Evolutionary conservation across 2,888 invertebrate species (phyloP), one percentile per base, ranked within the genome.

Genomic region (Physocephala rufipes): DNA sequence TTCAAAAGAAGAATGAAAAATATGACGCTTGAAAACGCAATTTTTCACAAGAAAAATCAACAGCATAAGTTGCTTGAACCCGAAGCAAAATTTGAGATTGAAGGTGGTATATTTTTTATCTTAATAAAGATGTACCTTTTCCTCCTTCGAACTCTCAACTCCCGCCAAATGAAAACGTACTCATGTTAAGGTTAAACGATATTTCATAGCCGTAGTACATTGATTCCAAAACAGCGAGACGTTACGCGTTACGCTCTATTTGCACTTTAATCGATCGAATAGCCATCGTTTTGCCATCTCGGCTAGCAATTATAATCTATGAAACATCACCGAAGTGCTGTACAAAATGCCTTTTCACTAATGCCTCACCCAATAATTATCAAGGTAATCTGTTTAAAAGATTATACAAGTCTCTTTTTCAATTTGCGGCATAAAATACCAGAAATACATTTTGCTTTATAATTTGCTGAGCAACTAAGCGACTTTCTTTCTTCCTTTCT

Each of bases 321-420:
- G 13, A 58, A 58, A 58, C 36, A 15, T 58, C 58, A 58, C 58
- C 24, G 2, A 58, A 5, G 36, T 28, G 58, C 58, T 58, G 58
- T 58, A 58, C 49, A 58, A 58, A 58, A 58, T 55, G 24, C 58
- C 58, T 9, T 26, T 26, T 58, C 58, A 16, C 13, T 58, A 26
- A 58, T 24, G 15, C 9, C 58, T 28, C 21, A 58, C 58, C 19
- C 5, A 19, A 49, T 7, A 12, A 36, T 3, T 13, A 24, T 58
- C 58, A 58, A 2, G 12, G 49, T 19, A 12, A 49, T 49, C 49
- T 19, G 12, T 49, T 49, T 49, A 13, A 49, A 49, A 4, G n/a
- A 49, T 49, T 7, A n/a, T 47, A 12, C 16, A 49, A 15, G 5
- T 49, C n/a, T 49, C n/a, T 15, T 49, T 15, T 53, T 53, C 53